These are phyloP conservation scores for Panthera tigris DNA, from an alignment of 2,113 vertebrate genomes.

Conservation along the genomic window DNA sequence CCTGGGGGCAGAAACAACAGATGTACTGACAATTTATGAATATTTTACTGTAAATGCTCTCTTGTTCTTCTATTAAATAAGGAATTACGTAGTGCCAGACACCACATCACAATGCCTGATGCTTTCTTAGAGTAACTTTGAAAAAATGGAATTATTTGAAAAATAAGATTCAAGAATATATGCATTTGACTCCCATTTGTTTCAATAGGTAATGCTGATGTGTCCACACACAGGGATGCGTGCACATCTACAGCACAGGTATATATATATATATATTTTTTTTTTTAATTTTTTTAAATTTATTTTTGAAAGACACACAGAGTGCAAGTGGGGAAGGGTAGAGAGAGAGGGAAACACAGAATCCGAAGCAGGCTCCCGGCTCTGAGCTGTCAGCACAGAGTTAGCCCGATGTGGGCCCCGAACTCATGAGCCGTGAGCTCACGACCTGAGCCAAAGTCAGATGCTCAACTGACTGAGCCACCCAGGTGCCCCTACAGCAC, in stretches of 20 bases:
- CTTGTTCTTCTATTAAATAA: constrained; percentile 58
- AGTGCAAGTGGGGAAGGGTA: no score
- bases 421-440: no score
- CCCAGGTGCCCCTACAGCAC: no score
- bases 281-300: no score
- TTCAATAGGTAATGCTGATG: not conserved
- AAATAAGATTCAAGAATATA: not conserved
- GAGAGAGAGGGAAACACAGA: no score
- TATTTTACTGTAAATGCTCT: constrained; percentile 58
- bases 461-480: no score
- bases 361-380: no score
- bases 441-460: no score
- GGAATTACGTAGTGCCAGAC: constrained; percentile 17
- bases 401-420: no score
- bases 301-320: no score
- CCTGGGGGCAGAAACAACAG: constrained; percentile 42
- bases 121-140: constrained; percentile 16
- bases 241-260: not conserved
- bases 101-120: not conserved
- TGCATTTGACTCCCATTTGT: not conserved
- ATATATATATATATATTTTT: not conserved
- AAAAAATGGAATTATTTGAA: not conserved
- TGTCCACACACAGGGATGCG: not conserved
- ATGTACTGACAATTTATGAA: constrained; percentile 59
- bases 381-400: no score